Base-by-base conservation (phyloP, 64 coral and sea anemone genomes). In the Hydrozoanthus tunicans region DNA sequence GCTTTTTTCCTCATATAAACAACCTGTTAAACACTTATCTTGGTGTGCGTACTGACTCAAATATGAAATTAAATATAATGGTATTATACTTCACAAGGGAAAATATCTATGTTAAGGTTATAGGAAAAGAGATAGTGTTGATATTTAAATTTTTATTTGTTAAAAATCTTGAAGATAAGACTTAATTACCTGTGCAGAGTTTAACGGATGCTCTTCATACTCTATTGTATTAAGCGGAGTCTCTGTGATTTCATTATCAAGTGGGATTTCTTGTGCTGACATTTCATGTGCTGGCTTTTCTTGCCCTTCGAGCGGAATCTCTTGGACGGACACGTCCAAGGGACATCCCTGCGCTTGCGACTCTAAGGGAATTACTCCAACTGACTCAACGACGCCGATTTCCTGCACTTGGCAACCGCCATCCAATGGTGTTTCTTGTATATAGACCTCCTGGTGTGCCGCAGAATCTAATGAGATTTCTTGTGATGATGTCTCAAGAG, bases 401-500 rank as follows among this genome's bases (percentile, higher is more conserved):
- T 88, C 68, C 43, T 88, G 53, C 24, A 73, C 56, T 88, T 88
- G 84, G 54, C 20, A 88, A 73, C 84, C 69, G 12, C 56, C 56
- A 61, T 60, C 84, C 84, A 88, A 88, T 88, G 69, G 24, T 7
- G 26, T 74, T 61, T 59, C 69, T 55, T 88, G 68, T 74, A 59
- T 10, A 32, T 11, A 59, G 54, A 69, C 59, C 6, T 59, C 84
- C 55, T 73, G 69, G 68, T 88, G 70, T 58, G 84, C 17, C 25
- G 57, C 54, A 70, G 68, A 88, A 58, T 74, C 68, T 73, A 86
- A 59, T 73, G 83, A 70, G 17, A 88, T 74, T 56, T 88, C 68
- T 60, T 88, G 68, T 10, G 65, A 72, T 72, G 83, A 73, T 9
- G 58, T 86, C 53, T 86, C 83, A 57, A 86, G 84, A 88, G 15